phyloP scores from a whole-genome alignment of 2,888 invertebrate species.

The Synergus laeviventris region DNA sequence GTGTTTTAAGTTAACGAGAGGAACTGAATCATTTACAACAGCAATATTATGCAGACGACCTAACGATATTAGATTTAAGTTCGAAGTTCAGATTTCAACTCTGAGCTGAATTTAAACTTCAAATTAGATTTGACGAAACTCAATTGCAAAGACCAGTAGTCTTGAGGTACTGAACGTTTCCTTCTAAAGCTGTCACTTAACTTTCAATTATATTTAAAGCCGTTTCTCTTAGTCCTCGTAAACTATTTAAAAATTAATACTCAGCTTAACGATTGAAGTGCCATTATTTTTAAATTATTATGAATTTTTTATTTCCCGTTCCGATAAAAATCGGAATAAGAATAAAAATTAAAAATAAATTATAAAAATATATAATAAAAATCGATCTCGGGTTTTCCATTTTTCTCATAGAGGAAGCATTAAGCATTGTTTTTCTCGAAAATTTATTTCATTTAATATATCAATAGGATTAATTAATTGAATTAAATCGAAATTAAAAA shows the following conservation, averaged over 20 bases:
- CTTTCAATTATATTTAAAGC: neutral
- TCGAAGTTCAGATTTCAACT: conserved; percentile 6
- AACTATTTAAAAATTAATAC: neutral
- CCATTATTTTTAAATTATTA: no score
- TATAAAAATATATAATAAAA: no score
- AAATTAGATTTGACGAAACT: conserved; percentile 19
- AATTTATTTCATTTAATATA: no score
- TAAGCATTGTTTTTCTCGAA: no score
- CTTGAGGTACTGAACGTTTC: neutral
- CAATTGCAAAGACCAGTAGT: neutral
- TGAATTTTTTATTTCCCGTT: no score
- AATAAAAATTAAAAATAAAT: no score
- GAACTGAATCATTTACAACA: neutral
- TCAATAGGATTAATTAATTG: no score
- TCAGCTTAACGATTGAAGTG: no score
- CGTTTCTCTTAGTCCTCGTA: neutral
- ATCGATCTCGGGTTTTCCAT: no score
- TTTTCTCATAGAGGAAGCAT: no score
- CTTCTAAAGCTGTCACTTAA: neutral
- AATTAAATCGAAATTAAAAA: no score
- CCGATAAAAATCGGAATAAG: no score
- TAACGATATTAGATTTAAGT: conserved; percentile 36
- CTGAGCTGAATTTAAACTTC: conserved; percentile 20
- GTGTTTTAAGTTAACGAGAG: neutral
- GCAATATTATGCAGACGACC: neutral